Evolutionary conservation across 2,113 vertebrate species (phyloP), one percentile per base, ranked within the genome.

Genomic region (Apus apus): DNA sequence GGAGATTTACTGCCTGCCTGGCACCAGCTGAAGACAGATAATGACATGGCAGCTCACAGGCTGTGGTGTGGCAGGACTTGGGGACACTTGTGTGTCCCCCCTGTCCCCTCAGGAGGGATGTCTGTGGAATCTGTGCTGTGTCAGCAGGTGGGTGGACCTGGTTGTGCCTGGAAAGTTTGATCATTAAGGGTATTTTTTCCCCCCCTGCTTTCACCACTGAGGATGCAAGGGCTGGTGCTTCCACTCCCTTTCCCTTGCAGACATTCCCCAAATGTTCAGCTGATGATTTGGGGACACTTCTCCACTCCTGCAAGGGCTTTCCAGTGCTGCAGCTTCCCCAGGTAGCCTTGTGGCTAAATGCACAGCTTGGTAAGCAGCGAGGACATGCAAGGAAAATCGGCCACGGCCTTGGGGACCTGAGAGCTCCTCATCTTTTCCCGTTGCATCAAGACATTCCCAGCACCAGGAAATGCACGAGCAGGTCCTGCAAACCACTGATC

Each of bases 1-100:
- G 92, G 93, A 96, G 97, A 98, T 98, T 97, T 97, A 94, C 97
- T 94, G 97, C 92, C 90, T 95, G 96, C 91, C 95, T 92, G 94
- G 90, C 93, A 82, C 73, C 1, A 50, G n/a, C 87, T 78, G 90
- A 67, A 91, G 94, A 94, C 93, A 82, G 94, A 97, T 96, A 96
- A 95, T 6, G 20, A n/a, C 7, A 23, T 18, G 2, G 66, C 7
- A 15, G 73, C 87, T 87, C 12, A 7, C 7, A 26, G 81, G 45
- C 87, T 87, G 82, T 2, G 21, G 43, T 10, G 27, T 66, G 88
- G 85, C 64, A 76, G 92, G 92, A 67, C 62, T 2, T 34, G 70
- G 76, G 94, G 93, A 92, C 76, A 8, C 20, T 2, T 40, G 17
- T 2, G 0, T 0, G 4, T 92, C 27, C 58, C 58, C 26, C 40